Evolutionary conservation across 2,113 vertebrate species (phyloP), one percentile per base, ranked within the genome.

Genomic region (Theristicus caerulescens): DNA sequence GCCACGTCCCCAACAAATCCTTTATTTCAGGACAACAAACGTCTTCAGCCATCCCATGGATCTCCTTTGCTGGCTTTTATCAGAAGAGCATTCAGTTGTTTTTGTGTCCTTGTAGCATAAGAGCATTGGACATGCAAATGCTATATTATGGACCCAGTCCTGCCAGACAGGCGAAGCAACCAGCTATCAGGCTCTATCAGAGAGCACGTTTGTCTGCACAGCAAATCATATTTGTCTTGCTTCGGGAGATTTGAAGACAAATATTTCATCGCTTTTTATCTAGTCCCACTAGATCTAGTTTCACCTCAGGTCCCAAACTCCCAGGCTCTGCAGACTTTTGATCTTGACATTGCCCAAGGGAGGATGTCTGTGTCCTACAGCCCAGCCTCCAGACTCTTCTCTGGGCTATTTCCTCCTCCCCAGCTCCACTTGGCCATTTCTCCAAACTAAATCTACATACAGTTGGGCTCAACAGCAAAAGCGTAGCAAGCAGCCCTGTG

Each of bases 81-180:
- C 25, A 52, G 59, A 62, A 58, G 13, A 82, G 7, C 10, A 6
- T 8, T 69, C 57, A 7, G 38, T 24, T 66, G 9, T 25, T 22
- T 40, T 36, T 31, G 16, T 29, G 20, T 18, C 58, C 52, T 77
- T 24, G 14, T 10, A 20, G 9, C 12, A 40, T 8, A 34, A 54
- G 22, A 40, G 24, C 2, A 0, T 2, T 51, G 57, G 42, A 29
- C 3, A 2, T 13, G 13, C 11, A 47, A 73, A 64, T 5, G 6
- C 26, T 21, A 8, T 15, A 73, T 58, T 34, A 36, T 0, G 3
- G 65, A 47, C 16, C 26, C 59, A 22, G 42, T 19, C 59, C 46
- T 34, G 31, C 55, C 81, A 49, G 70, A 55, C 1, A 0, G 12
- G 69, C 4, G 1, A 66, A 82, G 38, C 42, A 55, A 44, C 18